These are phyloP conservation scores for Julus scanicus DNA, from an alignment of 2,888 invertebrate genomes.

Conservation along the genomic window DNA sequence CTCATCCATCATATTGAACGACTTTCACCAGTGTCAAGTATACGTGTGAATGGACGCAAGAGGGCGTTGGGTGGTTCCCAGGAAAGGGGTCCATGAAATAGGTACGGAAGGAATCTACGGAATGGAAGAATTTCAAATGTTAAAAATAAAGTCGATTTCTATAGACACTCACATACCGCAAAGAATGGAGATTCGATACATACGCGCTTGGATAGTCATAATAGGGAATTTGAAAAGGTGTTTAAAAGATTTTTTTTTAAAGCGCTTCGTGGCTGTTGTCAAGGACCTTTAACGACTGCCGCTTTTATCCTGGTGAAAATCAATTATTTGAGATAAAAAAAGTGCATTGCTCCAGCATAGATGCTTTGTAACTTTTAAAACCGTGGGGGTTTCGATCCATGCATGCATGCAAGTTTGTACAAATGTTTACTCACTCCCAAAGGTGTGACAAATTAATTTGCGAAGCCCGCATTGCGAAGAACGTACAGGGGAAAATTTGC, in stretches of 20 bases:
- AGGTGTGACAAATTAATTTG: neutral
- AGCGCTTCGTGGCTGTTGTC: constrained; percentile 4
- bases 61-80: neutral
- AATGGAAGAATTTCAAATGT: constrained; percentile 22
- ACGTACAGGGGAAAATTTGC: neutral
- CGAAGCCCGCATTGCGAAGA: neutral
- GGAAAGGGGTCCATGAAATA: neutral
- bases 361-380: neutral
- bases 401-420: neutral
- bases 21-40: constrained; percentile 36
- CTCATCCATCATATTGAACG: constrained; percentile 50
- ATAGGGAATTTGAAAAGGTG: neutral
- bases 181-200: neutral
- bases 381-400: neutral
- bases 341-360: neutral
- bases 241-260: neutral
- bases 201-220: neutral
- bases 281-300: neutral
- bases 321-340: neutral
- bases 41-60: neutral
- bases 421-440: neutral
- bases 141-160: neutral
- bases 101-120: neutral
- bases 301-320: neutral
- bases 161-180: neutral